Conservation (phyloP, 2,113 vertebrate genomes). For the Brachionichthys hirsutus region DNA sequence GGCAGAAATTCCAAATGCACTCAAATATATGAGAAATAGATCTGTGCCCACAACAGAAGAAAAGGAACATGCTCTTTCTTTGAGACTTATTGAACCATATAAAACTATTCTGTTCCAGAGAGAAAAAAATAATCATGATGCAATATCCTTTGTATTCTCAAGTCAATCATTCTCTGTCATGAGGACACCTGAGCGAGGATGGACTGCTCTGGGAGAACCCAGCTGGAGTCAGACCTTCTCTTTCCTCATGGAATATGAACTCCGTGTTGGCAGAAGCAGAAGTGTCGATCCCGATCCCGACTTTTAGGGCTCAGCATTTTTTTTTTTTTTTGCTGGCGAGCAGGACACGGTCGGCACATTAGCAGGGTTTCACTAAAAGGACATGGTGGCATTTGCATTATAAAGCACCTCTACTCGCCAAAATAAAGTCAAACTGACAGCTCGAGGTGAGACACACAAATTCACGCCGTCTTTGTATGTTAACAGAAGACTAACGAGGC, state of each 20-base stretch:
- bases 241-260: conserved; percentile 69
- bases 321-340: conserved; percentile 29
- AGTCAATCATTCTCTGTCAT: conserved; percentile 74
- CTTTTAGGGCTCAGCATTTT: conserved; percentile 43
- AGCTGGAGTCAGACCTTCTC: conserved; percentile 45
- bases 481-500: conserved; percentile 3
- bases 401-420: conserved; percentile 31
- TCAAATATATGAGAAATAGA: too few relatives aligned
- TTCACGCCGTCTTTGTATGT: conserved; percentile 8
- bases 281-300: conserved; percentile 51
- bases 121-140: conserved; percentile 45
- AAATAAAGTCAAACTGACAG: conserved; percentile 47
- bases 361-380: conserved; percentile 49
- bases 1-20: too few relatives aligned
- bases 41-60: too few relatives aligned
- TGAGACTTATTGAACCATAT: too few relatives aligned
- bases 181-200: conserved; percentile 47
- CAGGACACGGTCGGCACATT: conserved; percentile 33
- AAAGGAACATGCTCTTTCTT: too few relatives aligned
- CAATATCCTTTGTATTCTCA: conserved; percentile 49
- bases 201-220: conserved; percentile 26
- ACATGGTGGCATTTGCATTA: conserved; percentile 48
- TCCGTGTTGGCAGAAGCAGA: conserved; percentile 54
- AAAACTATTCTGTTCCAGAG: conserved; percentile 2
- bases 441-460: conserved; percentile 33